Percentiles rank a stretch among this genome's conserved stretches.
Evolutionary conservation across 2,888 invertebrate genomes (phyloP).

Genomic region (Drosophila cognata): DNA sequence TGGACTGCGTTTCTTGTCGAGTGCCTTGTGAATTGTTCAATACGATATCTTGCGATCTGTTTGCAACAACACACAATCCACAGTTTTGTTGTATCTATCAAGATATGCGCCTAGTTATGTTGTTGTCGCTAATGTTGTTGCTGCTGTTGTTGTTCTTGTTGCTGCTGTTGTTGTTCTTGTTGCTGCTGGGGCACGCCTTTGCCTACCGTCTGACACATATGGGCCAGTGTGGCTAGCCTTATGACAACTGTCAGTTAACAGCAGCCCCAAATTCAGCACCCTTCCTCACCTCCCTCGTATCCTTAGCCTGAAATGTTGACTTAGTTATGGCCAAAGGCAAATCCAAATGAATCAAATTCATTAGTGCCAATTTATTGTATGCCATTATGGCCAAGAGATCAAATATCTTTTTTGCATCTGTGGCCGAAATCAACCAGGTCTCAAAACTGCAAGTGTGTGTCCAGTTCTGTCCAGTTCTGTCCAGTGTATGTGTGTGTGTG

Average conservation of each 20-base stretch:
- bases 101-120: conserved; percentile 18
- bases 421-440: conserved; percentile 6
- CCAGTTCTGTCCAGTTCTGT: not conserved
- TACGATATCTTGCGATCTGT: conserved; percentile 20
- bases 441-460: conserved; percentile 27
- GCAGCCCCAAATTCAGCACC: not conserved
- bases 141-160: not conserved
- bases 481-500: not conserved
- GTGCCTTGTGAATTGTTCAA: conserved; percentile 19
- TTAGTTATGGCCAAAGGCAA: conserved; percentile 70
- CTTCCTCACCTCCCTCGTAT: not conserved
- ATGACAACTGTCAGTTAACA: conserved; percentile 55
- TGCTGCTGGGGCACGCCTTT: conserved; percentile 38
- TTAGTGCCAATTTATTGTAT: conserved; percentile 75
- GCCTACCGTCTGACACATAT: conserved; percentile 56
- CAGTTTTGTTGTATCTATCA: conserved; percentile 22
- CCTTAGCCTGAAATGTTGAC: conserved; percentile 43
- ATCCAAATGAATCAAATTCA: conserved; percentile 78
- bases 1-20: conserved; percentile 3
- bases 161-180: not conserved
- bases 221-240: conserved; percentile 49
- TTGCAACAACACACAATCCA: conserved; percentile 21
- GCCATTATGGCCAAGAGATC: conserved; percentile 40
- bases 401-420: conserved; percentile 46
- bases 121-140: not conserved